Percentiles rank a stretch among this genome's conserved stretches.
phyloP scores from a whole-genome alignment of 2,113 vertebrate genomes.

The Eptatretus burgeri region DNA sequence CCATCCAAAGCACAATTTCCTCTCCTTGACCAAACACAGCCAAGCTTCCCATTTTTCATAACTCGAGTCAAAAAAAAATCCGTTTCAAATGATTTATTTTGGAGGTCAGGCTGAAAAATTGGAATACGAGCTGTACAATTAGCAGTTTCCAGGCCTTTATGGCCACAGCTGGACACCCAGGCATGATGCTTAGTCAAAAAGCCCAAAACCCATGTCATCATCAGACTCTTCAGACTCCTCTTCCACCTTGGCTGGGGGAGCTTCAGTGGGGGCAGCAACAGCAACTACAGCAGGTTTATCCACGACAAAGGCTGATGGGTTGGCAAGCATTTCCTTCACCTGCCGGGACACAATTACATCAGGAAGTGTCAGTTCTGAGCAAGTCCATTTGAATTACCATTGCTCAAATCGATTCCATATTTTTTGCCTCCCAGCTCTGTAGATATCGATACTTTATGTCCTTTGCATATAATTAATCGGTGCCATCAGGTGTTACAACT shows the following conservation, averaged over 20 bases:
- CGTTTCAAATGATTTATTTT: too few species aligned
- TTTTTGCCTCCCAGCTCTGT: neutral
- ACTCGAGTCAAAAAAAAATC: too few species aligned
- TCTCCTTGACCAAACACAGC: too few species aligned
- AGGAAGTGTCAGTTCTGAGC: neutral
- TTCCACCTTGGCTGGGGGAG: neutral
- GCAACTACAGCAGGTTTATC: neutral
- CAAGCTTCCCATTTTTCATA: too few species aligned
- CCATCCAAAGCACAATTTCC: too few species aligned
- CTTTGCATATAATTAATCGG: neutral
- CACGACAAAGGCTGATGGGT: neutral
- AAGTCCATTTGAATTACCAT: neutral
- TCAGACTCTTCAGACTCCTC: constrained; percentile 3
- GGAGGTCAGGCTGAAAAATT: too few species aligned
- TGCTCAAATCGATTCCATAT: neutral
- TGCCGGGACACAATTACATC: neutral
- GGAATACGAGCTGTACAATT: too few species aligned
- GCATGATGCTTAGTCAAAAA: constrained; percentile 1
- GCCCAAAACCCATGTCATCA: neutral
- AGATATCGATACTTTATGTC: neutral
- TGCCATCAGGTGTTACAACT: neutral
- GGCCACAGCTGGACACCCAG: neutral
- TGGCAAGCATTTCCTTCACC: constrained; percentile 2
- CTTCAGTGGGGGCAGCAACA: neutral
- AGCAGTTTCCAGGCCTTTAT: too few species aligned